Evolutionary conservation across 1,140 invertebrate species (phyloP).

Genomic region (Sinonovacula constricta): DNA sequence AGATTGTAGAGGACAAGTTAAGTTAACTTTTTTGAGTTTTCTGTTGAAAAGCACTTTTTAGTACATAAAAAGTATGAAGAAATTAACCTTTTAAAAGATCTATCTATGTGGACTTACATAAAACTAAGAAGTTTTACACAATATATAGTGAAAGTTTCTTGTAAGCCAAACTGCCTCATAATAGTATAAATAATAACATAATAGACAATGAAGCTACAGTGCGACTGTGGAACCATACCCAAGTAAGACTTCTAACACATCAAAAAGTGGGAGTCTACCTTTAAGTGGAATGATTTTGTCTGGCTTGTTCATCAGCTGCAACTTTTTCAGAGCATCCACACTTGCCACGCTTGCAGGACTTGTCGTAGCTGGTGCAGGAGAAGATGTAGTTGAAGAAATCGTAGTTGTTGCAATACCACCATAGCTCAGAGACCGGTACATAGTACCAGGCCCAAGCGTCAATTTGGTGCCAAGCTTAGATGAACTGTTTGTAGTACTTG

Average conservation of each 20-base stretch:
- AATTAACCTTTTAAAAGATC: too few relatives aligned
- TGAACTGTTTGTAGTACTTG: constrained; percentile 28
- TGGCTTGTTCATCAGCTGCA: constrained; percentile 50
- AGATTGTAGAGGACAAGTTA: too few relatives aligned
- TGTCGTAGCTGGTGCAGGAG: constrained; percentile 31
- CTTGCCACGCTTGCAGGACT: constrained; percentile 26
- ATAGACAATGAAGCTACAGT: not conserved
- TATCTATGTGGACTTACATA: too few relatives aligned
- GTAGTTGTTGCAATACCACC: constrained; percentile 12
- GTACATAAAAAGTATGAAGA: too few relatives aligned
- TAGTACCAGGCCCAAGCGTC: not conserved
- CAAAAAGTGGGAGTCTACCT: constrained; percentile 63
- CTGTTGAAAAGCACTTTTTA: too few relatives aligned
- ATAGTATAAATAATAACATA: too few relatives aligned
- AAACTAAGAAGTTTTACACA: too few relatives aligned
- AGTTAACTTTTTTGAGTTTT: too few relatives aligned
- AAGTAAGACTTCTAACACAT: not conserved
- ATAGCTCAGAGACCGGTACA: constrained; percentile 15
- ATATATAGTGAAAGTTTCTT: too few relatives aligned
- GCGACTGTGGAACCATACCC: not conserved
- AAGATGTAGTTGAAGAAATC: not conserved
- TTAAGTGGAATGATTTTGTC: constrained; percentile 81
- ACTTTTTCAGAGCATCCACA: constrained; percentile 57
- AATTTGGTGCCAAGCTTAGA: constrained; percentile 41
- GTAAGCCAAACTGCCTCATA: too few relatives aligned